A percentile compares a stretch with the other conserved stretches of the same genome.
Evolutionary conservation across 2,797 vertebrate genomes (phyloP).

Genomic region (Anas bahamensis): DNA sequence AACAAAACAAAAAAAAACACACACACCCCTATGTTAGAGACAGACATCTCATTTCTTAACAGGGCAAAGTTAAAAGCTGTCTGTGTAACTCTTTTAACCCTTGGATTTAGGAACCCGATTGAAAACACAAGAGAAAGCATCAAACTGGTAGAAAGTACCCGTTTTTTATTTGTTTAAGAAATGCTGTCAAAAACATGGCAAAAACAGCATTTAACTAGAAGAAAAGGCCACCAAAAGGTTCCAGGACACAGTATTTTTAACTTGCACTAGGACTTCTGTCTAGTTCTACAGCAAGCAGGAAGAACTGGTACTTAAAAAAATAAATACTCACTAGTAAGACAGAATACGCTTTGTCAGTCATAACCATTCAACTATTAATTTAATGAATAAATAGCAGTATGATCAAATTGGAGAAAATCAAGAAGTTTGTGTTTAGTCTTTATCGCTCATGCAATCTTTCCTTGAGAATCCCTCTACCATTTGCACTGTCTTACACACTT

Average conservation of each 20-base stretch:
- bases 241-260: neutral
- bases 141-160: neutral
- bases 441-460: neutral
- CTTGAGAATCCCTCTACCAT: neutral
- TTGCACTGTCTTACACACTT: neutral
- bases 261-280: neutral
- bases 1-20: too few relatives aligned
- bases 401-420: neutral
- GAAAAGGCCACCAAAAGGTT: neutral
- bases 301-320: neutral
- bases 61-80: neutral
- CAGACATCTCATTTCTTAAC: neutral
- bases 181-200: neutral
- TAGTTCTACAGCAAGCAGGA: neutral
- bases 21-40: neutral
- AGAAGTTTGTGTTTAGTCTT: neutral
- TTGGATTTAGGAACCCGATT: neutral
- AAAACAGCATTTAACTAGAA: neutral
- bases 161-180: neutral
- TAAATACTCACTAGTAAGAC: neutral
- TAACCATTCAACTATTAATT: neutral
- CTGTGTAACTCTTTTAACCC: neutral
- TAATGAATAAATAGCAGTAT: neutral
- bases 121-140: neutral
- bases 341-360: neutral